Evolutionary conservation across 2,797 vertebrate genomes (phyloP), one percentile per base, ranked within the genome.

Genomic region (Amblyraja radiata): DNA sequence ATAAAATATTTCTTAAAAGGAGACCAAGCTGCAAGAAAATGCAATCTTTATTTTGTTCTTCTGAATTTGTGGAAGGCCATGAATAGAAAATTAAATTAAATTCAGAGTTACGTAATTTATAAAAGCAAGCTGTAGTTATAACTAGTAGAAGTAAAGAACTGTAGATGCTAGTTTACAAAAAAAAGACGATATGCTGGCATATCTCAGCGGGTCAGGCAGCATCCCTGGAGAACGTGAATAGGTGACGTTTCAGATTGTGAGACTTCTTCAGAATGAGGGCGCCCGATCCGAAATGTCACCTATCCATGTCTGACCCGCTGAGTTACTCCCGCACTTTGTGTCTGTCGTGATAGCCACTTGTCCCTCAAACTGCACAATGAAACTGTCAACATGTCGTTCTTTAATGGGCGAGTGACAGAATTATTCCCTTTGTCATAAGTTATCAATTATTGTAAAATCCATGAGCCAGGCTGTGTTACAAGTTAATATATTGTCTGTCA

Each of bases 391-490:
- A 54, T 74, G 32, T 7, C 28, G n/a, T 76, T 92, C 25, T 92
- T 71, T 18, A 91, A 73, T 2, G 71, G 21, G 78, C 36, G 14
- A 21, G 81, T 28, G 21, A 58, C 73, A 92, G 25, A 90, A 54
- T 25, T 11, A 1, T 6, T 11, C 63, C 23, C 14, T 10, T 36
- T 54, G 68, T n/a, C n/a, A 88, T 25, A 76, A 73, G 58, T 63
- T 46, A 23, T 71, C 32, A 91, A 91, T 39, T 91, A 91, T 54
- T 74, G 58, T 92, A 46, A 92, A 92, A 74, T 74, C 39, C 39
- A 71, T 73, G 73, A 23, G 39, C 63, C 36, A 58, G 39, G 90
- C 23, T n/a, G 39, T 46, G 90, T 58, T 76, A 92, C 65, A 74
- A 91, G 36, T 54, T 46, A 74, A 71, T 6, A 25, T 74, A 25